Conservation (phyloP, 2,888 invertebrate genomes). For the Nephrotoma flavescens region DNA sequence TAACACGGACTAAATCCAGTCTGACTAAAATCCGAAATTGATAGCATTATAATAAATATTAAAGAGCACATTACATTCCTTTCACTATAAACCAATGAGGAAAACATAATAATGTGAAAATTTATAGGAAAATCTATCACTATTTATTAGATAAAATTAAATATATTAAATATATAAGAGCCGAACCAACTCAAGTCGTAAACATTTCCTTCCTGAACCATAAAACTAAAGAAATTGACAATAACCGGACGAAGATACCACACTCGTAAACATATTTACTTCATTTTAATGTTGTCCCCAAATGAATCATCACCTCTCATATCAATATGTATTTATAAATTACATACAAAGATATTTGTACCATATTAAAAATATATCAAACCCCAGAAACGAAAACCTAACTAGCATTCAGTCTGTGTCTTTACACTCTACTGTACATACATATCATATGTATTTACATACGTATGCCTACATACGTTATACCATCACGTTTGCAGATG, state of each 20-base stretch:
- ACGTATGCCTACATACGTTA: too few relatives aligned
- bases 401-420: too few relatives aligned
- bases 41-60: too few relatives aligned
- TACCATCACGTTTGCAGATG: neutral
- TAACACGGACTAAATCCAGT: too few relatives aligned
- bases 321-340: neutral
- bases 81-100: neutral
- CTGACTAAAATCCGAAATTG: too few relatives aligned
- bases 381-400: neutral
- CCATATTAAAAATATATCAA: neutral
- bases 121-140: neutral
- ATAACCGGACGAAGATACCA: neutral
- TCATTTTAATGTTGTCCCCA: neutral
- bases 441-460: too few relatives aligned
- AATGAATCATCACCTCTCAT: neutral
- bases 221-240: neutral
- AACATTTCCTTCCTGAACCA: neutral
- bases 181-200: neutral
- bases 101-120: neutral
- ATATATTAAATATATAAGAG: neutral
- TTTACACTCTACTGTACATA: too few relatives aligned
- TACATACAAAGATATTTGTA: neutral
- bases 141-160: neutral
- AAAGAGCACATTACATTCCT: neutral
- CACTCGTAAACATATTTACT: neutral